Evolutionary conservation across 2,113 vertebrate species (phyloP).

Genomic region (Phaetusa simplex): DNA sequence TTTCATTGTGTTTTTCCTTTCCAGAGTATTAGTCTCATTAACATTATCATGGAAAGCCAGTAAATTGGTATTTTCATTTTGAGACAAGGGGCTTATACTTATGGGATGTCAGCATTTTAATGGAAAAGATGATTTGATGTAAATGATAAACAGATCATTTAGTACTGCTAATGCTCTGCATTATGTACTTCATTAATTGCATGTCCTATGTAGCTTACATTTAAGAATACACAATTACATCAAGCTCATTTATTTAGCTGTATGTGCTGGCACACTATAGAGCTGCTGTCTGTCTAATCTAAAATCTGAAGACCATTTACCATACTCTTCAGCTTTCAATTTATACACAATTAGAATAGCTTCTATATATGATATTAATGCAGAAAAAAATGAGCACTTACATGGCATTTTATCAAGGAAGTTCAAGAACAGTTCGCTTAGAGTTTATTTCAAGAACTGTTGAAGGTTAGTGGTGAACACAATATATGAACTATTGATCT

Average conservation of each 20-base stretch:
- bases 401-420: slow-evolving; percentile 27
- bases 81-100: slow-evolving; percentile 5
- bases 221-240: neutral
- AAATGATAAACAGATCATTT: slow-evolving; percentile 39
- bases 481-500: neutral
- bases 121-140: slow-evolving; percentile 28
- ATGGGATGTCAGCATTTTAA: slow-evolving; percentile 16
- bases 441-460: neutral
- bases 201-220: neutral
- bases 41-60: neutral
- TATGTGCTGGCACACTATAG: neutral
- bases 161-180: neutral
- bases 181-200: slow-evolving; percentile 39
- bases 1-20: neutral
- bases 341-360: neutral
- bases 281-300: neutral
- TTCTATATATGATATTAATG: neutral
- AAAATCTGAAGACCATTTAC: neutral
- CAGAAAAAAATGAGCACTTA: neutral
- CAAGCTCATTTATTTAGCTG: neutral
- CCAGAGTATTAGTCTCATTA: slow-evolving; percentile 7
- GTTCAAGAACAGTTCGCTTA: slow-evolving; percentile 31
- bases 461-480: slow-evolving; percentile 7
- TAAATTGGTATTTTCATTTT: slow-evolving; percentile 30
- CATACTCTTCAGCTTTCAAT: neutral